Conservation (phyloP, 1,140 invertebrate species). For the Achroia grisella region DNA sequence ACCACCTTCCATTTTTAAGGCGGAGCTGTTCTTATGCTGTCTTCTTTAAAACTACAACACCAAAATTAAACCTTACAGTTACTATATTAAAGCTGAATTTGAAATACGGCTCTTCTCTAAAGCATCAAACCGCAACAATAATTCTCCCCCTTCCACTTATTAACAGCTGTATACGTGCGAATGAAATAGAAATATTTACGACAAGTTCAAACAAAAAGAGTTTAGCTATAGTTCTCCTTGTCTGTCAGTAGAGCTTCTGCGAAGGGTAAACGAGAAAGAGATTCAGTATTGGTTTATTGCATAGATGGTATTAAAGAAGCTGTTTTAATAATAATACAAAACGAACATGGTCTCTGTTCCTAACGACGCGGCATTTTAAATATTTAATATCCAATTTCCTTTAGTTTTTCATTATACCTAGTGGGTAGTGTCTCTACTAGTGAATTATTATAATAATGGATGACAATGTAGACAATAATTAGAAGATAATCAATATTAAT, state of each 20-base stretch:
- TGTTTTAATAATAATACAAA: constrained; percentile 65
- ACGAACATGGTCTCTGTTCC: constrained; percentile 59
- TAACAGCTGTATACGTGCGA: constrained; percentile 31
- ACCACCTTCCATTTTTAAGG: constrained; percentile 74
- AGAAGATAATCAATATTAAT: constrained; percentile 38
- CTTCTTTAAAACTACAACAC: constrained; percentile 16
- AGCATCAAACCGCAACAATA: constrained; percentile 43
- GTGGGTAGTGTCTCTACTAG: no score
- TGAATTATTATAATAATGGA: constrained; percentile 34
- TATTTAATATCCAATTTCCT: constrained; percentile 70
- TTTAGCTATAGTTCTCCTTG: constrained; percentile 22
- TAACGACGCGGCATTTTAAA: constrained; percentile 61
- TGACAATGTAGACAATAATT: constrained; percentile 44
- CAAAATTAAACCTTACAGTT: constrained; percentile 19
- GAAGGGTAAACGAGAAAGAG: constrained; percentile 31
- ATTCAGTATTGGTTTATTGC: constrained; percentile 22
- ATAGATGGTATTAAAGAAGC: constrained; percentile 54
- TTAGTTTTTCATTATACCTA: constrained; percentile 42
- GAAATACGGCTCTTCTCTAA: neutral
- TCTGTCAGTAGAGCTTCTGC: constrained; percentile 28
- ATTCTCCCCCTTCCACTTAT: constrained; percentile 46
- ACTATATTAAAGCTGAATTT: constrained; percentile 15
- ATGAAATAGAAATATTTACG: constrained; percentile 34
- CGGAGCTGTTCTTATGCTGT: constrained; percentile 61
- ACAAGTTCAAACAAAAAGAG: constrained; percentile 6